A percentile compares a stretch with the other conserved stretches of the same genome.
phyloP scores from a whole-genome alignment of 2,888 invertebrate genomes.

The Ischnus inquisitorius region DNA sequence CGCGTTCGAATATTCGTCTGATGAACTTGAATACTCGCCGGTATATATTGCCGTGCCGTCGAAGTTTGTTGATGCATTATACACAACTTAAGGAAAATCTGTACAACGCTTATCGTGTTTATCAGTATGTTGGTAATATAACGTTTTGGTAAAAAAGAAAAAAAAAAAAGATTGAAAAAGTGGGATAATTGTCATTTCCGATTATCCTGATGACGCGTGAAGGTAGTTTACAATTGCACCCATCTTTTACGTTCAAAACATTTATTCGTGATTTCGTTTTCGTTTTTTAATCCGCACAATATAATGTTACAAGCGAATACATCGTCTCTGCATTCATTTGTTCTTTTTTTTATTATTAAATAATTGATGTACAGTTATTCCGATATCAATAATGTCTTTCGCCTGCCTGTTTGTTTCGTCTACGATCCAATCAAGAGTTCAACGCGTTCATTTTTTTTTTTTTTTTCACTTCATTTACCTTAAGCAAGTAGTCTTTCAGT shows the following conservation, averaged over 20 bases:
- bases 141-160: conserved; percentile 57
- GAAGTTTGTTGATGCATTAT: conserved; percentile 38
- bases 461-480: conserved; percentile 30
- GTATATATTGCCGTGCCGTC: conserved; percentile 37
- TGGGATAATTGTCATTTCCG: conserved; percentile 6
- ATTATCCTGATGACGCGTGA: background rate
- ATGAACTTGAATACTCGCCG: conserved; percentile 30
- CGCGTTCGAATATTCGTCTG: background rate
- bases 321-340: conserved; percentile 71
- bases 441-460: conserved; percentile 36
- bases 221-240: too few relatives aligned
- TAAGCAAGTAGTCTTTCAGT: conserved; percentile 73
- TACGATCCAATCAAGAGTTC: conserved; percentile 55
- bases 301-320: conserved; percentile 76
- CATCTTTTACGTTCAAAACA: conserved; percentile 78
- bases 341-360: conserved; percentile 69
- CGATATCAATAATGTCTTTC: conserved; percentile 58
- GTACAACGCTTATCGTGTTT: conserved; percentile 56
- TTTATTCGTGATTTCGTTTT: conserved; percentile 75
- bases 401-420: conserved; percentile 33
- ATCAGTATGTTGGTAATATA: conserved; percentile 59
- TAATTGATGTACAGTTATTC: conserved; percentile 75
- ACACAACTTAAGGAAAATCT: conserved; percentile 28
- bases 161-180: background rate
- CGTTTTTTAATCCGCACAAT: conserved; percentile 72